Evolutionary conservation across 2,797 vertebrate genomes (phyloP), one percentile per base, ranked within the genome.

Genomic region (Sibirionetta formosa): DNA sequence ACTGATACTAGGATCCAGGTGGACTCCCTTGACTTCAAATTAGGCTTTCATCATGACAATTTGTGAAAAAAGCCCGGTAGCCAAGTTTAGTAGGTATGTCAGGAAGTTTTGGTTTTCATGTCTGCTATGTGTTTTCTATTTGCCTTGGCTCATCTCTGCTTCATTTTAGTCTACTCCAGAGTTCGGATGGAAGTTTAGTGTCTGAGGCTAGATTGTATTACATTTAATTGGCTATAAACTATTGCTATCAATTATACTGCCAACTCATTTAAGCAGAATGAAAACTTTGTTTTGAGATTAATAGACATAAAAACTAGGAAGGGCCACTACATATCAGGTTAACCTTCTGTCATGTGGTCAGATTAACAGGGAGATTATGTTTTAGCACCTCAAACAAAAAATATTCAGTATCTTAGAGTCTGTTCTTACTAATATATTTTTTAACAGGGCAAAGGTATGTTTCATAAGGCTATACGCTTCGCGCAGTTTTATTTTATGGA

Each of bases 401-500:
- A 4, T 51, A 31, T 35, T 53, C 8, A 14, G 19, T 54, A 9
- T 82, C 14, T 57, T 92, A 36, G 26, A 86, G 60, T 64, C 11
- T 26, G 50, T 88, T 94, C 26, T 78, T 93, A 81, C 69, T 44
- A 58, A 38, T 38, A 40, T 70, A 17, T 64, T 92, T 86, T 84
- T 36, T 97, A 97, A 65, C 89, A 99, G 99, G 98, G 95, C 26
- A 95, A 96, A 89, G 98, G 97, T 7, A 80, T 82, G 53, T 98
- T 99, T 90, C 93, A 95, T 51, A 98, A 97, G 93, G 94, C 98
- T 23, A 90, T 98, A 54, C 95, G 80, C 26, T 97, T 95, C 36
- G 98, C 98, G 26, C 99, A 99, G 97, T 99, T 99, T 97, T 99
- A 99, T 97, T 99, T 99, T 89, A 94, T 99, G 7, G 99, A 99